Base-by-base conservation (phyloP, 2,797 vertebrate genomes). In the Chaetodon trifasciatus region DNA sequence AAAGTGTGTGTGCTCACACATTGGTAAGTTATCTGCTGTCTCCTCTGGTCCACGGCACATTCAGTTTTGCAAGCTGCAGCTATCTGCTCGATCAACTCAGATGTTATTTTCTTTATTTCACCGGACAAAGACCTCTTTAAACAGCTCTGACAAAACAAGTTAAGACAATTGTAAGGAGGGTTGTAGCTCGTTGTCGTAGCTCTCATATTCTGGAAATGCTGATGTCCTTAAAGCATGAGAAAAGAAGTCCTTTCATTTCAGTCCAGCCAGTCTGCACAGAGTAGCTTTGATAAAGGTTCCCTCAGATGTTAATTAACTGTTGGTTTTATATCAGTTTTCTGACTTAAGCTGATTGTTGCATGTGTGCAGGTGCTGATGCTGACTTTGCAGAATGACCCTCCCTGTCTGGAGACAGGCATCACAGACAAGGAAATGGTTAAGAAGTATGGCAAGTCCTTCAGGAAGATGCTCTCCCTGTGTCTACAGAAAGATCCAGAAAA, bases 401-500 rank as follows among this genome's bases (percentile, higher is more conserved):
- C 98, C 0, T 96, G 96, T 81, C 94, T 99, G 94, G 98, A 99
- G 94, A 99, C 98, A 0, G 98, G 98, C 62, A 97, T 99, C 91
- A 95, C 97, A 66, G 98, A 99, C 87, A 99, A 99, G 81, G 98
- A 99, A 90, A 97, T 97, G 96, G 95, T 99, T 79, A 99, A 99
- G 94, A 99, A 99, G 86, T 99, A 99, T 0, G 98, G 98, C 83
- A 99, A 99, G 69, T 98, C 98, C 3, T 97, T 99, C 92, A 96
- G 97, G 92, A 99, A 99, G 95, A 99, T 99, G 98, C 94, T 99
- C 91, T 98, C 97, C 1, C 94, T 94, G 56, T 99, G 98, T 94
- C 96, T 99, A 95, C 98, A 99, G 84, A 99, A 99, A 91, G 98
- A 99, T 86, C 98, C 98, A 0, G 98, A 99, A 77, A 99, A 99